Base-by-base conservation (phyloP, 2,113 vertebrate genomes). In the Ptilonorhynchus violaceus region DNA sequence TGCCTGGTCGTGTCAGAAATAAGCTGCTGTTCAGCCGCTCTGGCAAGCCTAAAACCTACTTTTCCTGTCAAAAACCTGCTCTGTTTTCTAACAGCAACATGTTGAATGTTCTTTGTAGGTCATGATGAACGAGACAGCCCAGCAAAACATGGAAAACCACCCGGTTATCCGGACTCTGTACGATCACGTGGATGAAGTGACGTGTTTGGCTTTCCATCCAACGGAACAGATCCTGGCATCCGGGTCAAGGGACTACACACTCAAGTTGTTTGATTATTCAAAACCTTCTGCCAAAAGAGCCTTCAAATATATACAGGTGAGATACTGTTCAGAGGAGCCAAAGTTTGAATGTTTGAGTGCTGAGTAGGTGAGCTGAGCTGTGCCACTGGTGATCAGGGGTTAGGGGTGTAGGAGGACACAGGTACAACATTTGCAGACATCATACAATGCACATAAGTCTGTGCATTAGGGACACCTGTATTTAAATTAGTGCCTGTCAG, bases 131-230 rank as follows among this genome's bases (percentile, higher is more conserved):
- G 99, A 99, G 98, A 99, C 99, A 0, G 99, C 99, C 1, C 99
- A 99, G 92, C 99, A 99, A 93, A 99, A 99, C 97, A 99, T 99
- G 99, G 99, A 99, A 96, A 99, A 99, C 95, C 99, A 99, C 88
- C 99, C 99, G 0, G 99, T 99, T 89, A 99, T 99, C 58, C 98
- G 99, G 74, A 99, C 99, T 6, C 98, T 99, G 23, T 99, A 99
- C 2, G 99, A 99, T 96, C 99, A 99, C 4, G 99, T 99, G 59
- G 99, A 99, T 49, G 99, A 99, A 95, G 99, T 99, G 96, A 99
- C 99, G 0, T 99, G 99, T 94, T 98, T 99, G 3, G 98, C 99
- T 69, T 99, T 99, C 96, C 99, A 99, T 90, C 99, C 99, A 4
- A 99, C 98, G 8, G 99, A 99, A 66, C 99, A 99, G 98, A 99